Evolutionary conservation across 2,797 vertebrate species (phyloP), one percentile per base, ranked within the genome.

Genomic region (Phalloptychus januarius): DNA sequence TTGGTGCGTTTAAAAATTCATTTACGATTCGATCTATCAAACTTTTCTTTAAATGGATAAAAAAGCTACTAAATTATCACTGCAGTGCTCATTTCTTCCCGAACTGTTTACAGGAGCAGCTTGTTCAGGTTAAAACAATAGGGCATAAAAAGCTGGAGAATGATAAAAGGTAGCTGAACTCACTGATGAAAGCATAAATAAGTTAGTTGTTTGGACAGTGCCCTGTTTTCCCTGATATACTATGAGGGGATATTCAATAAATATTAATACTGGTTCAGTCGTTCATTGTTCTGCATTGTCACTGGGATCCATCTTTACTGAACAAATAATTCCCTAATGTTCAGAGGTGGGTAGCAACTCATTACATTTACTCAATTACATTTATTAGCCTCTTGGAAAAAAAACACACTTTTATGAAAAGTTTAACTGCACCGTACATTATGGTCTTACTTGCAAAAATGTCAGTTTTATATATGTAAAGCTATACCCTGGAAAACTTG

Each of bases 21-120:
- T 72, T 79, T 75, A 58, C n/a, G 1, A 45, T 0, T 13, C 12
- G n/a, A 82, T 80, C 50, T 11, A 80, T 82, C 71, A 65, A 44
- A 25, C 48, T 72, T 75, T 50, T n/a, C 71, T 78, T 73, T 52
- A 33, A 67, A 79, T 6, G 38, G 36, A 52, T 52, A 42, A 33
- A 74, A 70, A 69, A 74, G 72, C 20, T 71, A 16, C 48, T 58
- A 20, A 79, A 75, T 54, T 11, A 52, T 33, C 31, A 7, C 58
- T 23, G 58, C 58, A 44, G n/a, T 74, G 1, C 3, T 23, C 61
- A 31, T 28, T 52, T 67, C 56, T 61, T 73, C 10, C 58, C 16
- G 10, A 76, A 45, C 50, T 28, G 25, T 6, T 6, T 75, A 33
- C 33, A 50, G 70, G 50, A 52, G 67, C 71, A 36, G 33, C 33